These are phyloP conservation scores for Anser brachyrhynchus DNA, from an alignment of 2,113 vertebrate genomes.

Conservation along the genomic window DNA sequence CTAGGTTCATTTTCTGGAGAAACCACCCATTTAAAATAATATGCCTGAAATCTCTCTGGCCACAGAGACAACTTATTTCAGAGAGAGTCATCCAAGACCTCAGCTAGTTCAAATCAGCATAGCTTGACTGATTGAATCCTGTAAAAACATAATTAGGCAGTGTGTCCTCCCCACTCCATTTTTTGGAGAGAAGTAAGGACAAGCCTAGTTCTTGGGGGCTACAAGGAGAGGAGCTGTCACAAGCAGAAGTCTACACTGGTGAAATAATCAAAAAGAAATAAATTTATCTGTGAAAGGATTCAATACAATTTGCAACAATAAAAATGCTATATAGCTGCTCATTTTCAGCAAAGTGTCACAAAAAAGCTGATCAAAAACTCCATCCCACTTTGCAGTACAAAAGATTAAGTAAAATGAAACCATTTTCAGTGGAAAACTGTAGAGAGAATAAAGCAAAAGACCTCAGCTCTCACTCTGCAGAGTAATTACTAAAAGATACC, in stretches of 20 bases:
- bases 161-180: neutral
- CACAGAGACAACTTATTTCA: constrained; percentile 44
- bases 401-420: constrained; percentile 43
- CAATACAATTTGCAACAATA: neutral
- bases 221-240: neutral
- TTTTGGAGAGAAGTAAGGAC: neutral
- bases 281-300: neutral
- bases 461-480: neutral
- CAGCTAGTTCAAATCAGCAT: constrained; percentile 27
- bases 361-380: constrained; percentile 52
- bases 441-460: constrained; percentile 27
- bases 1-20: constrained; percentile 42
- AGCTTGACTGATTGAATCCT: constrained; percentile 16
- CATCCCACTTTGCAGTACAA: constrained; percentile 25
- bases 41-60: constrained; percentile 33
- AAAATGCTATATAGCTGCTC: neutral
- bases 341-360: constrained; percentile 1
- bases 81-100: constrained; percentile 37
- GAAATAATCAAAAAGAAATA: neutral
- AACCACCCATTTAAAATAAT: constrained; percentile 35
- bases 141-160: neutral
- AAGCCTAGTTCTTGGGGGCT: neutral
- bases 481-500: constrained; percentile 42
- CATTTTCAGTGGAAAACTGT: constrained; percentile 43
- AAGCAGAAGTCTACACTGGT: neutral